Evolutionary conservation across 2,797 vertebrate species (phyloP).

Genomic region (Myotis daubentonii): DNA sequence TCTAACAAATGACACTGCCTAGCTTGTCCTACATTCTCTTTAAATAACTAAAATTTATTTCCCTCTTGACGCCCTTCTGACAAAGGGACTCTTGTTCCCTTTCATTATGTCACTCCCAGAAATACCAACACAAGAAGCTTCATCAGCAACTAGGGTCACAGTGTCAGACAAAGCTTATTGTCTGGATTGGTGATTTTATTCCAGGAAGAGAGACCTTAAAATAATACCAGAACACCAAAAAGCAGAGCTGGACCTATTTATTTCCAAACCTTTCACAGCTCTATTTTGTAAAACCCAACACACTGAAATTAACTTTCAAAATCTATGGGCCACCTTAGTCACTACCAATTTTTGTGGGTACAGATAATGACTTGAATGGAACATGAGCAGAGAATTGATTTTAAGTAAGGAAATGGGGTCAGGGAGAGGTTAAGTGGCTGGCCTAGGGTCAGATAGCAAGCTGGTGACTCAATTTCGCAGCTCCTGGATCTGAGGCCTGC

Average conservation of each 20-base stretch:
- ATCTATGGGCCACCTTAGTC: conserved; percentile 30
- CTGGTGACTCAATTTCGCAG: conserved; percentile 72
- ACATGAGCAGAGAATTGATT: conserved; percentile 64
- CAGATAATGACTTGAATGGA: conserved; percentile 66
- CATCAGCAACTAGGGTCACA: conserved; percentile 57
- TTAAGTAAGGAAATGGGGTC: conserved; percentile 80
- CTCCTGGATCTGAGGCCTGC: conserved; percentile 65
- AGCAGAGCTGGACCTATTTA: not conserved
- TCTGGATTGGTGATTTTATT: conserved; percentile 69
- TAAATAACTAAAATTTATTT: conserved; percentile 66
- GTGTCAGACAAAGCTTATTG: conserved; percentile 74
- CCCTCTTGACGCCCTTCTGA: conserved; percentile 51
- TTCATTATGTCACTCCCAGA: conserved; percentile 57
- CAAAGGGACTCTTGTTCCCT: conserved; percentile 73
- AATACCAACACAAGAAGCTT: conserved; percentile 61
- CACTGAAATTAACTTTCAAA: conserved; percentile 56
- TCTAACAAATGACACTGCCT: conserved; percentile 23
- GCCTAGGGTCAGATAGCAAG: conserved; percentile 79
- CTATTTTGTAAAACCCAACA: not conserved
- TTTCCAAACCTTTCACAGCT: not conserved
- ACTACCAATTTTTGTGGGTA: conserved; percentile 31
- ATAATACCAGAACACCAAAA: conserved; percentile 43
- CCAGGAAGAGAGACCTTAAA: conserved; percentile 69
- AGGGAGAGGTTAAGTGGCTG: conserved; percentile 77
- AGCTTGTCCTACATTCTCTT: conserved; percentile 47